Evolutionary conservation across 2,113 vertebrate genomes (phyloP).

Genomic region (Porphyrio hochstetteri): DNA sequence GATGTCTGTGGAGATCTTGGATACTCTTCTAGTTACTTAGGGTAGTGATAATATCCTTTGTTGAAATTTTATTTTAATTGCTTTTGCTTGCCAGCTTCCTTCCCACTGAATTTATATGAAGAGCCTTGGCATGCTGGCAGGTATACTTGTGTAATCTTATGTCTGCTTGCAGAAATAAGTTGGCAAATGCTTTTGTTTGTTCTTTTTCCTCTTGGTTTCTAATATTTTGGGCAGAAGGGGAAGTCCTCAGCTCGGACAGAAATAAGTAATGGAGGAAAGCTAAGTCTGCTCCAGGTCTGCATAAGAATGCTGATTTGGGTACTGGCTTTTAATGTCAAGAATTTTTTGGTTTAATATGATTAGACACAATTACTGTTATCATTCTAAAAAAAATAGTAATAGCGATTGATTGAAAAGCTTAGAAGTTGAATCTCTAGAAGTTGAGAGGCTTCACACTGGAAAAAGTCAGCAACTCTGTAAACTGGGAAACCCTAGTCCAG

Average conservation of each 20-base stretch:
- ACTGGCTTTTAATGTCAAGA: not conserved
- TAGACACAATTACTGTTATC: not conserved
- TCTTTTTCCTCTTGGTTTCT: not conserved
- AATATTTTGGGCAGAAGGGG: not conserved
- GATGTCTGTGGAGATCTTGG: not conserved
- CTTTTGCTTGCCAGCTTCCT: not conserved
- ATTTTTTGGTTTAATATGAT: not conserved
- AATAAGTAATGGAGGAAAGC: not conserved
- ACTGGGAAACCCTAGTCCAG: not conserved
- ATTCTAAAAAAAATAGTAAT: not conserved
- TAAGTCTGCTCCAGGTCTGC: not conserved
- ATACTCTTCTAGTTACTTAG: not conserved
- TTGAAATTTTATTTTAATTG: not conserved
- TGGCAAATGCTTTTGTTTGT: not conserved
- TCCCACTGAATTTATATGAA: not conserved
- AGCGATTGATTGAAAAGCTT: not conserved
- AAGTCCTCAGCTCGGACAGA: not conserved
- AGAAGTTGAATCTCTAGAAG: not conserved
- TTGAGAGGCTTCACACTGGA: not conserved
- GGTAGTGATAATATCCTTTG: not conserved
- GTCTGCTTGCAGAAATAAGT: not conserved
- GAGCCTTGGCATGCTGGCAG: not conserved
- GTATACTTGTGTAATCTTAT: not conserved
- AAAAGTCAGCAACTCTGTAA: not conserved
- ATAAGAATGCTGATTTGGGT: not conserved